Conservation (phyloP, 2,113 vertebrate species). For the Oenanthe melanoleuca region DNA sequence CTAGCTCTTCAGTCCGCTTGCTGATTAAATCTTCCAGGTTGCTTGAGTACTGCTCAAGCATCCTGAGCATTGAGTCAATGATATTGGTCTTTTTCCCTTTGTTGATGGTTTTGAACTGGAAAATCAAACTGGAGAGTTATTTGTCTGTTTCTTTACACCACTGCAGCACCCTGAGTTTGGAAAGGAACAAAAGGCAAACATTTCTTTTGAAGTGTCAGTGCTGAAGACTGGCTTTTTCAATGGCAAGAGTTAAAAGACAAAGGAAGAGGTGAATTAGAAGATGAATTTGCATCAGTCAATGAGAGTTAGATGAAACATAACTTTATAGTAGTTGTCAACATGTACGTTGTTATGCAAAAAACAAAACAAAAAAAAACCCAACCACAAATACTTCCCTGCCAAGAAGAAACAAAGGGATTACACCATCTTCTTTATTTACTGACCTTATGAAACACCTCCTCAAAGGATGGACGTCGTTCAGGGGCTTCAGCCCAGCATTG, state of each 20-base stretch:
- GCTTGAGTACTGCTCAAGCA: slow-evolving; percentile 95
- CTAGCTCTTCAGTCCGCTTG: slow-evolving; percentile 90
- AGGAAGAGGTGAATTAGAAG: background rate
- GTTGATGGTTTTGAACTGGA: slow-evolving; percentile 92
- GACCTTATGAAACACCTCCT: slow-evolving; percentile 91
- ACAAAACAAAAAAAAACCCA: background rate
- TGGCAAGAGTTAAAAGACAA: background rate
- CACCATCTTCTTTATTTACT: background rate
- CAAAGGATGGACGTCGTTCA: slow-evolving; percentile 83
- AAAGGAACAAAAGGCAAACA: background rate
- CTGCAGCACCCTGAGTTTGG: background rate
- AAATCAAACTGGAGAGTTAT: slow-evolving; percentile 25
- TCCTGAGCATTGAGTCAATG: slow-evolving; percentile 92
- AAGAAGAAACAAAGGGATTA: background rate
- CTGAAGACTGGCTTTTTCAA: background rate
- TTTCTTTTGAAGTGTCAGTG: background rate
- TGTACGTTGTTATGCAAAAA: background rate
- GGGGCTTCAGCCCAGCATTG: slow-evolving; percentile 90
- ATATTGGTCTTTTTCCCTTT: slow-evolving; percentile 95
- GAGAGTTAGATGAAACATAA: background rate
- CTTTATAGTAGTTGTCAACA: background rate
- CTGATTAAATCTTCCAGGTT: slow-evolving; percentile 92
- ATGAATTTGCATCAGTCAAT: background rate
- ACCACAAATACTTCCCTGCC: background rate
- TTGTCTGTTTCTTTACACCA: background rate